phyloP scores from a whole-genome alignment of 2,888 invertebrate genomes.

The Chloroclystis v-ata region DNA sequence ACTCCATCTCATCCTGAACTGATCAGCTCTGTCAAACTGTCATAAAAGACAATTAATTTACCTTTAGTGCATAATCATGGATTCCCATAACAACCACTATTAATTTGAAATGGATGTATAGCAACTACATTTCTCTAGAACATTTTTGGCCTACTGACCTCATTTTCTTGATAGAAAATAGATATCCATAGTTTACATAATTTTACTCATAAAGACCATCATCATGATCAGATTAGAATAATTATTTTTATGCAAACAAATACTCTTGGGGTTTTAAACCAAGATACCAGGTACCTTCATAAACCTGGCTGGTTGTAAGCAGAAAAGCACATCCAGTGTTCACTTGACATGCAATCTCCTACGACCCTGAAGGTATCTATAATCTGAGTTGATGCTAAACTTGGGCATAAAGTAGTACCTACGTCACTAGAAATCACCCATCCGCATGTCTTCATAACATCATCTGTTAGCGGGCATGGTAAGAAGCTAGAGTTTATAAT shows the following conservation, averaged over 20 bases:
- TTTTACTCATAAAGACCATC: background rate
- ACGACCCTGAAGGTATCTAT: slow-evolving; percentile 39
- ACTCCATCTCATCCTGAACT: too few species aligned
- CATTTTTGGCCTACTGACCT: slow-evolving; percentile 24
- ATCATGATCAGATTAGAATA: slow-evolving; percentile 6
- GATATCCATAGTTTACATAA: background rate
- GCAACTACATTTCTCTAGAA: background rate
- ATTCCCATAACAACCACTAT: too few species aligned
- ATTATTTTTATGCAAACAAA: too few species aligned
- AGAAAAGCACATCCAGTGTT: slow-evolving; percentile 23
- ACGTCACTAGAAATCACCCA: slow-evolving; percentile 46
- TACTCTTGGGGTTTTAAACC: too few species aligned
- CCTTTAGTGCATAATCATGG: too few species aligned
- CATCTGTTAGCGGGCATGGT: slow-evolving; percentile 35
- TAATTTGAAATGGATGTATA: too few species aligned
- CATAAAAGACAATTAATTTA: too few species aligned
- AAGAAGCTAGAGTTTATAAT: slow-evolving; percentile 7
- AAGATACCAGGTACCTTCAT: slow-evolving; percentile 9
- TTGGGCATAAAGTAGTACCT: slow-evolving; percentile 16
- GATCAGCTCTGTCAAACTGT: too few species aligned
- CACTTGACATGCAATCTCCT: slow-evolving; percentile 35
- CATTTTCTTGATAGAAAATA: slow-evolving; percentile 8
- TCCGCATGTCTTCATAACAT: slow-evolving; percentile 37
- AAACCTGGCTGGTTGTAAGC: slow-evolving; percentile 9
- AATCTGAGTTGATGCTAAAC: slow-evolving; percentile 31